A percentile compares a stretch with the other conserved stretches of the same genome.
phyloP scores from a whole-genome alignment of 2,797 vertebrate genomes.

The Phylloscopus collybita region DNA sequence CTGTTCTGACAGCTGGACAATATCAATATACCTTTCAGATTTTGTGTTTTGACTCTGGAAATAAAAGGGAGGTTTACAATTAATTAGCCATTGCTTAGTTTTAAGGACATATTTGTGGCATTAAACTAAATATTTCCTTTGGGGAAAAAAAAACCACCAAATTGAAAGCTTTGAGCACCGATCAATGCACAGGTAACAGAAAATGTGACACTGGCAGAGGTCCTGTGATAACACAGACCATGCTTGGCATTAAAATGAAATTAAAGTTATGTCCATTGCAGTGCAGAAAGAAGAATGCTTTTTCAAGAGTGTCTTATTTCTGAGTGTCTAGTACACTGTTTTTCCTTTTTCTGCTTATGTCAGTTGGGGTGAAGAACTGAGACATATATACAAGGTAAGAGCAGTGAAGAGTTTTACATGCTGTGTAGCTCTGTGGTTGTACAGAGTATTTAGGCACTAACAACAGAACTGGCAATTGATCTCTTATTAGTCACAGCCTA shows the following conservation, averaged over 20 bases:
- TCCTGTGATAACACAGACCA: background rate
- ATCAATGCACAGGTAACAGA: background rate
- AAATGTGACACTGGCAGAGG: background rate
- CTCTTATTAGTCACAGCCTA: background rate
- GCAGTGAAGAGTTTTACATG: background rate
- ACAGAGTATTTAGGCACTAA: background rate
- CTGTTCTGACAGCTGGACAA: background rate
- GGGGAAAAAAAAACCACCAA: background rate
- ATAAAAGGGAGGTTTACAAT: rapidly evolving
- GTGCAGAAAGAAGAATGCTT: background rate
- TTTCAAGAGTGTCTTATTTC: background rate
- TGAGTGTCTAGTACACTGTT: background rate
- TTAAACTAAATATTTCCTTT: background rate
- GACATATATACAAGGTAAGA: background rate
- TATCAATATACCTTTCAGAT: background rate
- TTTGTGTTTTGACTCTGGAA: background rate
- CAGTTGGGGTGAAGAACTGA: background rate
- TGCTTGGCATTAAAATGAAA: background rate
- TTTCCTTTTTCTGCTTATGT: background rate
- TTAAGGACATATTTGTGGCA: background rate
- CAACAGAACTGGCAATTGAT: background rate
- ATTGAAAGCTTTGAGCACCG: background rate
- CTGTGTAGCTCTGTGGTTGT: background rate
- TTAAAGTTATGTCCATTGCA: background rate
- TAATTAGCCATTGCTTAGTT: background rate